These are phyloP conservation scores for Rallus limicola DNA, from an alignment of 2,113 vertebrate species.

Conservation along the genomic window DNA sequence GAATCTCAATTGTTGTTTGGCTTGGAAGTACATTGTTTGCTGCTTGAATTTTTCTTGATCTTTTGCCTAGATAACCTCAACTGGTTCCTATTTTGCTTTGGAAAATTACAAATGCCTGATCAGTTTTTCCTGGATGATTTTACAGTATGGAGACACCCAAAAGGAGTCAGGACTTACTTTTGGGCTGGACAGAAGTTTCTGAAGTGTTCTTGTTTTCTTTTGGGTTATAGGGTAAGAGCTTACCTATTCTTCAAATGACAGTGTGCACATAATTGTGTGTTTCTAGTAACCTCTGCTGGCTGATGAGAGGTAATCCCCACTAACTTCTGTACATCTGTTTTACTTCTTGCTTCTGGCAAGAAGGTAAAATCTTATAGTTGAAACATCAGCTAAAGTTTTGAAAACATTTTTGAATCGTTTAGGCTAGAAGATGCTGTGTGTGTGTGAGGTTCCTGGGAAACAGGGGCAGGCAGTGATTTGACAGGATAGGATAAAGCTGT, in stretches of 20 bases:
- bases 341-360: not conserved
- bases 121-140: slow-evolving; percentile 8
- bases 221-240: not conserved
- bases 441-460: not conserved
- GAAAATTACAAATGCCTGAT: not conserved
- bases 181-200: not conserved
- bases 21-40: slow-evolving; percentile 55
- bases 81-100: slow-evolving; percentile 34
- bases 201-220: not conserved
- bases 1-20: slow-evolving; percentile 41
- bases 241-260: slow-evolving; percentile 12
- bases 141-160: not conserved
- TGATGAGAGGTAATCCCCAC: not conserved
- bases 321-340: not conserved
- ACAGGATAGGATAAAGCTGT: not conserved
- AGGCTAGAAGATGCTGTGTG: not conserved
- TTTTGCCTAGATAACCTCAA: slow-evolving; percentile 58
- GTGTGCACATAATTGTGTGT: not conserved
- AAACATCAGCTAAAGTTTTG: not conserved
- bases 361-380: not conserved
- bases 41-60: slow-evolving; percentile 68
- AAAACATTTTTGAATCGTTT: not conserved
- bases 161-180: not conserved
- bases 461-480: not conserved
- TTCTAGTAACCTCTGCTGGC: slow-evolving; percentile 50